Base-by-base conservation (phyloP, 2,888 invertebrate species). In the Seira musarum region DNA sequence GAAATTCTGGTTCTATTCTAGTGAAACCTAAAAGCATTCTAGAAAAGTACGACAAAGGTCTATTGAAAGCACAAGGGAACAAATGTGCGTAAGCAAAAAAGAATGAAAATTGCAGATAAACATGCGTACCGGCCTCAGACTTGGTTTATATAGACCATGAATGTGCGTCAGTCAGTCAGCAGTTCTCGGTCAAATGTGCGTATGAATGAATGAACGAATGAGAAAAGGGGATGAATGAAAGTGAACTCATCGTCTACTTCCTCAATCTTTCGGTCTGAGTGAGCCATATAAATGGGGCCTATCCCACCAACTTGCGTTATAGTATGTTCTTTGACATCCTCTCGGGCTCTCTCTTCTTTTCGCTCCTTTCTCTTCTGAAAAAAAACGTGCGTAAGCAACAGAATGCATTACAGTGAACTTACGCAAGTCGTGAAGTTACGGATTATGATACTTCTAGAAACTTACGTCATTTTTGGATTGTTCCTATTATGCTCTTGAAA, bases 221-320 rank as follows among this genome's bases (percentile, higher is more conserved):
- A 70, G 70, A 35, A 19, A 69, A 69, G 72, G 57, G 76, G 76
- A 67, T 76, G 81, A 81, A 76, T 76, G 81, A 76, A 81, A 72
- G 76, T 71, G 76, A 63, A 71, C 71, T 79, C 72, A 79, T 79
- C 67, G 66, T 79, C 78, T 49, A 72, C 69, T n/a, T 67, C 67
- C 15, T 25, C 65, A 13, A 40, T 40, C 40, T 40, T 40, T 40
- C 40, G n/a, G 13, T 40, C 13, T 40, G 40, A 40, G 40, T 40
- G 40, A 40, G 13, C 13, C 40, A 40, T n/a, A n/a, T n/a, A n/a
- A n/a, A n/a, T n/a, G n/a, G n/a, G n/a, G n/a, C n/a, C n/a, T n/a
- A n/a, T n/a, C n/a, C n/a, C n/a, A n/a, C n/a, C n/a, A n/a, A n/a
- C n/a, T n/a, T n/a, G n/a, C n/a, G n/a, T n/a, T n/a, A n/a, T n/a